A percentile compares a stretch with the other conserved stretches of the same genome.
phyloP scores from a whole-genome alignment of 2,888 invertebrate species.

The Eristalis pertinax region DNA sequence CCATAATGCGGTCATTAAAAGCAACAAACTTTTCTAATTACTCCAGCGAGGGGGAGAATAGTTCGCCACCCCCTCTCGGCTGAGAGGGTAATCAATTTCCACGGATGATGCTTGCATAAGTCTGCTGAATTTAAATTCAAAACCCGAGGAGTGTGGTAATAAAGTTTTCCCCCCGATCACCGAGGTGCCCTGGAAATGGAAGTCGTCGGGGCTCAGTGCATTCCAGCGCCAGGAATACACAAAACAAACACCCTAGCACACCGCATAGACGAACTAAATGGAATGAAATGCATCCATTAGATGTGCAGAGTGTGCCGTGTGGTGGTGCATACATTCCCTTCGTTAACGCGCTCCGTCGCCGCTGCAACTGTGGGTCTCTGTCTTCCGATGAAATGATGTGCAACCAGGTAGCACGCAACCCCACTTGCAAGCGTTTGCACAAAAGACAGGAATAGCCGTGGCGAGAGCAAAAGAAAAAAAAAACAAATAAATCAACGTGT shows the following conservation, averaged over 20 bases:
- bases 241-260: constrained; percentile 1
- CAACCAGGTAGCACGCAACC: constrained; percentile 62
- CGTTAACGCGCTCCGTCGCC: background rate
- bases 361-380: background rate
- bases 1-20: constrained; percentile 59
- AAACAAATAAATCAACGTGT: background rate
- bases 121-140: constrained; percentile 66
- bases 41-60: constrained; percentile 16
- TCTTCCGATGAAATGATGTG: constrained; percentile 63
- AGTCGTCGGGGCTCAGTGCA: constrained; percentile 37
- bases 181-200: constrained; percentile 30
- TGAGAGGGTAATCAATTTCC: constrained; percentile 39
- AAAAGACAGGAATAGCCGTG: constrained; percentile 53
- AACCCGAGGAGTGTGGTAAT: constrained; percentile 49
- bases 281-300: constrained; percentile 67
- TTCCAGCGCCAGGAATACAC: constrained; percentile 24
- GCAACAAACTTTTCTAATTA: constrained; percentile 69
- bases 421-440: constrained; percentile 49
- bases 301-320: background rate
- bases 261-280: constrained; percentile 25
- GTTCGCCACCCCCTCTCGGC: background rate
- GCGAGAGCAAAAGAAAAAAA: background rate
- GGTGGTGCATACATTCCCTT: background rate
- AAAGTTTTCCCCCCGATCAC: constrained; percentile 40
- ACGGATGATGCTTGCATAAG: constrained; percentile 55